Conservation (phyloP, 1,140 invertebrate species). For the Drosophila pachea region DNA sequence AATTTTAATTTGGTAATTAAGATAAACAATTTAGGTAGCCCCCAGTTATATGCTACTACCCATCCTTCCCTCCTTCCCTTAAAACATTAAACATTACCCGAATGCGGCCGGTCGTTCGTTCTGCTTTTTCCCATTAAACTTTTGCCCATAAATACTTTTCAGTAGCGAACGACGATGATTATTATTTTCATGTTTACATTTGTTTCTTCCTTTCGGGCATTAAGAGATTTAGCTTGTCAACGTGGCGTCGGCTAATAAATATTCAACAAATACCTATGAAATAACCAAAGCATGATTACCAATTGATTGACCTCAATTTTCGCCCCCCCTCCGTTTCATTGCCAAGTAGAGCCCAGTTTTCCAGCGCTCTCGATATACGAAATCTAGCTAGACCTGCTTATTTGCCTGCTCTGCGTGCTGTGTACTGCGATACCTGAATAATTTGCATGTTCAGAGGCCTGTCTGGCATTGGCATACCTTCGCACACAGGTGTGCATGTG, state of each 20-base stretch:
- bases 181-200: conserved; percentile 47
- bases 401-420: neutral
- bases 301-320: conserved; percentile 10
- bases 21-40: conserved; percentile 73
- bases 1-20: conserved; percentile 78
- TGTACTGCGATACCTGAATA: conserved; percentile 18
- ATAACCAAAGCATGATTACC: conserved; percentile 37
- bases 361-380: too few relatives aligned
- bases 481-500: conserved; percentile 6
- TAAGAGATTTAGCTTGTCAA: conserved; percentile 62
- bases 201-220: conserved; percentile 27
- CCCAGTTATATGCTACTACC: conserved; percentile 49
- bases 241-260: conserved; percentile 28
- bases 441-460: conserved; percentile 20
- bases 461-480: conserved; percentile 40
- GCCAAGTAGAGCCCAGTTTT: neutral
- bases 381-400: too few relatives aligned
- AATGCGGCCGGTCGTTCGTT: conserved; percentile 6
- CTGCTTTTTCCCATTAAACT: conserved; percentile 53
- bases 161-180: conserved; percentile 38
- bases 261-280: conserved; percentile 12
- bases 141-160: conserved; percentile 68
- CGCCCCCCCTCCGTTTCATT: conserved; percentile 15
- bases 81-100: conserved; percentile 17
- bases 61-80: neutral